Conservation (phyloP, 2,113 vertebrate genomes). For the Sphaerodactylus townsendi region DNA sequence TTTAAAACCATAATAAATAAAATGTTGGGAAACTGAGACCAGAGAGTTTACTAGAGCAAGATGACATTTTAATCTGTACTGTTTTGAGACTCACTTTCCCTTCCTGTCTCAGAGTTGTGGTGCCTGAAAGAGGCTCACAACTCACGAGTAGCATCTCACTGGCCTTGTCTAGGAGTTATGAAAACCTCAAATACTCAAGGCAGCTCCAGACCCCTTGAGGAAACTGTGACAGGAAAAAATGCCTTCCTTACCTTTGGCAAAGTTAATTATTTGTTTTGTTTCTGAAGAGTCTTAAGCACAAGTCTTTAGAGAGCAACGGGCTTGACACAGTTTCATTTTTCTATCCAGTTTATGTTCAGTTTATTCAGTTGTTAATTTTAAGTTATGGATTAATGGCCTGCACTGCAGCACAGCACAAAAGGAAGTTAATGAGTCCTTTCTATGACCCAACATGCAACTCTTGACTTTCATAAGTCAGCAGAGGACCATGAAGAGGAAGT, state of each 20-base stretch:
- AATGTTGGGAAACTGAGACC: too few relatives aligned
- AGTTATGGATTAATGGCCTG: neutral
- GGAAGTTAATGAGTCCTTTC: neutral
- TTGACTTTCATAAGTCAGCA: neutral
- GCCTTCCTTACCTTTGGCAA: neutral
- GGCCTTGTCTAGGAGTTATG: neutral
- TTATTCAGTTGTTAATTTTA: neutral
- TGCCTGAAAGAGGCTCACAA: too few relatives aligned
- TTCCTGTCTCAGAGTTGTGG: too few relatives aligned
- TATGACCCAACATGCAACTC: neutral
- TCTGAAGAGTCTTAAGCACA: neutral
- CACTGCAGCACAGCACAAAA: neutral
- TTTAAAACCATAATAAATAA: too few relatives aligned
- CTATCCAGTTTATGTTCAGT: neutral
- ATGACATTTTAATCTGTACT: too few relatives aligned
- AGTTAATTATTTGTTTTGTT: neutral
- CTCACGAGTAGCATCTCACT: neutral
- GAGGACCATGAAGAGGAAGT: too few relatives aligned
- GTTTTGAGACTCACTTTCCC: too few relatives aligned
- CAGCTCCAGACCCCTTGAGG: neutral
- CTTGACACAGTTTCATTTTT: neutral
- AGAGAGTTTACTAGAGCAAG: too few relatives aligned
- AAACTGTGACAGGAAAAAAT: neutral
- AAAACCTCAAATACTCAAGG: neutral
- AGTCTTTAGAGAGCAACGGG: neutral